Percentiles rank a stretch among this genome's conserved stretches.
These are phyloP conservation scores for Eclectus roratus DNA, from an alignment of 2,113 vertebrate species.

Conservation along the genomic window DNA sequence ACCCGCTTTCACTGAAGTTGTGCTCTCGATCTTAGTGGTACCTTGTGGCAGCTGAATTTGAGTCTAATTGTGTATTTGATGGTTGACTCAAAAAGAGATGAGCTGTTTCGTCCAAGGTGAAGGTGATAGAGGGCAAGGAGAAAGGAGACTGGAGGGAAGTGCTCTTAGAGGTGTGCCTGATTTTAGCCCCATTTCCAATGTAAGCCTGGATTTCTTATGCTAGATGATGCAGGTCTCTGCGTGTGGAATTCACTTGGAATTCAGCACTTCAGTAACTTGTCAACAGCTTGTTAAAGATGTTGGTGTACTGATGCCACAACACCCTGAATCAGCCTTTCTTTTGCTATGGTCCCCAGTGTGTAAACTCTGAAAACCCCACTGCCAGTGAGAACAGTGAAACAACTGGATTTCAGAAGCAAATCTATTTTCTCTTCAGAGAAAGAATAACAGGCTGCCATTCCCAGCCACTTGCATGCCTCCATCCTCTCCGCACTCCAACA, in stretches of 20 bases:
- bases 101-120: background rate
- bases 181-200: background rate
- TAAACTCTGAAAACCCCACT: background rate
- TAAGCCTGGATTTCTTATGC: background rate
- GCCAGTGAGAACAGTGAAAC: background rate
- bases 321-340: background rate
- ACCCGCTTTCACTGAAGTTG: background rate
- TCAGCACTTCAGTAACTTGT: background rate
- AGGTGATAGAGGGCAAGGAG: background rate
- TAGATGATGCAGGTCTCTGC: background rate
- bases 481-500: background rate
- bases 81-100: background rate
- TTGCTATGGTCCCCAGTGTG: background rate
- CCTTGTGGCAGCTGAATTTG: background rate
- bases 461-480: background rate
- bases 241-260: background rate
- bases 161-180: background rate
- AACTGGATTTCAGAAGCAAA: background rate
- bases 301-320: background rate
- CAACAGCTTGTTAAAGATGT: background rate
- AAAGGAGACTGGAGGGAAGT: background rate
- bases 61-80: background rate
- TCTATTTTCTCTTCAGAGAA: background rate
- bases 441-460: background rate
- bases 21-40: background rate